Evolutionary conservation across 2,113 vertebrate genomes (phyloP).

Genomic region (Tachysurus vachellii): DNA sequence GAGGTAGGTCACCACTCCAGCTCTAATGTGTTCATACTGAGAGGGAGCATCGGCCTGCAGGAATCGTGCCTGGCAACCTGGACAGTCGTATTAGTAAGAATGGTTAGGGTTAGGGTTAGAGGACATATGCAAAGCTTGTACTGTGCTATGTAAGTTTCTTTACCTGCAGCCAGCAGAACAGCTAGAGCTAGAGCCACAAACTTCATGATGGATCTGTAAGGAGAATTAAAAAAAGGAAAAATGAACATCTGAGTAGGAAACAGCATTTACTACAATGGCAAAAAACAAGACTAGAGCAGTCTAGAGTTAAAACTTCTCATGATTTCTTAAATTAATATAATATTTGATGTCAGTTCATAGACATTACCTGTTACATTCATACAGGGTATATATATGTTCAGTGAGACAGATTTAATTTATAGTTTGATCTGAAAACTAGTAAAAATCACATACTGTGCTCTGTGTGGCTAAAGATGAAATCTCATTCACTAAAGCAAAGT

Average conservation of each 20-base stretch:
- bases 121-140: neutral
- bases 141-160: slow-evolving; percentile 27
- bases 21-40: slow-evolving; percentile 57
- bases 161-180: slow-evolving; percentile 72
- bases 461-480: neutral
- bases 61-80: slow-evolving; percentile 70
- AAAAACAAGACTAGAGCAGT: neutral
- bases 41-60: slow-evolving; percentile 67
- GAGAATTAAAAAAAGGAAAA: neutral
- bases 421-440: neutral
- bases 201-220: slow-evolving; percentile 71
- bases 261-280: neutral
- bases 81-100: neutral
- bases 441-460: neutral
- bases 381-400: neutral
- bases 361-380: neutral
- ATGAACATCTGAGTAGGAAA: neutral
- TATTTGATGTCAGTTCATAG: neutral
- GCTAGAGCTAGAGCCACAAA: slow-evolving; percentile 68
- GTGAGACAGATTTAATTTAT: neutral
- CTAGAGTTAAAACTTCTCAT: neutral
- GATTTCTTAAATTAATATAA: neutral
- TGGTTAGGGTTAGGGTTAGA: too few relatives aligned
- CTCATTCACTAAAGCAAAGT: neutral
- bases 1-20: slow-evolving; percentile 69